Percentiles rank a stretch among this genome's conserved stretches.
Evolutionary conservation across 1,140 invertebrate species (phyloP).

Genomic region (Zophobas morio): DNA sequence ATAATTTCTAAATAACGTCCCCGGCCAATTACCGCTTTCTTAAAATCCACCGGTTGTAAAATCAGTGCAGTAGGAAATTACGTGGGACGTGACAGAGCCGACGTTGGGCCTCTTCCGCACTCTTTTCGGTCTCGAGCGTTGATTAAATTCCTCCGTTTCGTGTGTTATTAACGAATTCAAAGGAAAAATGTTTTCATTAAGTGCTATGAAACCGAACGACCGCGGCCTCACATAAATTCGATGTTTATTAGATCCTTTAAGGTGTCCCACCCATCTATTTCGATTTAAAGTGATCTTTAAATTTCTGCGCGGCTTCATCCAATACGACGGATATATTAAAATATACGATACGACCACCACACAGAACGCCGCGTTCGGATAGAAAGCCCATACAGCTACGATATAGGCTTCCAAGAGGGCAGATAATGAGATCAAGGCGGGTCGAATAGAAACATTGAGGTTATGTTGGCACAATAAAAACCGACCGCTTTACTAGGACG

Average conservation of each 20-base stretch:
- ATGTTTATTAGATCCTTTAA: conserved; percentile 9
- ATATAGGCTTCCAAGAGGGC: conserved; percentile 30
- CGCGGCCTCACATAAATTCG: not conserved
- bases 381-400: conserved; percentile 12
- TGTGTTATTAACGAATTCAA: conserved; percentile 31
- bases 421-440: conserved; percentile 38
- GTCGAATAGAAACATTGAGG: conserved; percentile 38
- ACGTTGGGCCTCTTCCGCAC: not conserved
- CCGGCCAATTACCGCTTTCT: conserved; percentile 35
- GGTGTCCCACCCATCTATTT: conserved; percentile 8
- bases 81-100: conserved; percentile 13
- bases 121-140: not conserved
- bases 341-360: conserved; percentile 20
- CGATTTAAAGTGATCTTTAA: conserved; percentile 27
- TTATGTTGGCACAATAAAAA: conserved; percentile 33
- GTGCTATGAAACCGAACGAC: not conserved
- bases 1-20: conserved; percentile 34
- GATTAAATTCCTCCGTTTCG: conserved; percentile 32
- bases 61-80: conserved; percentile 31
- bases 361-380: not conserved
- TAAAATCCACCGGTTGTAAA: conserved; percentile 37
- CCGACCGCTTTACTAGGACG: conserved; percentile 18
- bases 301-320: conserved; percentile 28
- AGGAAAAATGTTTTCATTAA: conserved; percentile 24
- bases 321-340: conserved; percentile 35